These are phyloP conservation scores for Rhaphigaster nebulosa DNA, from an alignment of 2,888 invertebrate genomes.

Conservation along the genomic window DNA sequence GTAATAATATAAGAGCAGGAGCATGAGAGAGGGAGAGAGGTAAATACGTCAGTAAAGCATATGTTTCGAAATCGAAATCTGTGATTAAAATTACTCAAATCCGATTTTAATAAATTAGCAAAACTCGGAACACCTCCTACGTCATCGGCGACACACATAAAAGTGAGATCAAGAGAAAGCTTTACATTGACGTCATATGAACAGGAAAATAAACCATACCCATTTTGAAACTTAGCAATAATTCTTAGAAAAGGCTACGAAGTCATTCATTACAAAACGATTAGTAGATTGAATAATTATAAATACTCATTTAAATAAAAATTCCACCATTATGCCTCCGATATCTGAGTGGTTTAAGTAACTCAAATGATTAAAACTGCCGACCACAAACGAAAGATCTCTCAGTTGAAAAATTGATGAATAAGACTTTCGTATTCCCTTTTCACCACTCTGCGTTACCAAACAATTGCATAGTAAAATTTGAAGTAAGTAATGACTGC, in stretches of 20 bases:
- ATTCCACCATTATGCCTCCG: no score
- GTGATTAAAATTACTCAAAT: not conserved
- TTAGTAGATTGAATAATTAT: not conserved
- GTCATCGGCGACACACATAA: constrained; percentile 8
- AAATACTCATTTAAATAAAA: not conserved
- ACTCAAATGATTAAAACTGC: not conserved
- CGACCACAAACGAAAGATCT: no score
- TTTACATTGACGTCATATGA: constrained; percentile 16
- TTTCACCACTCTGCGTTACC: no score
- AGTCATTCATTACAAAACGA: not conserved
- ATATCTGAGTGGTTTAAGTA: not conserved
- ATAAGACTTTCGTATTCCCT: no score
- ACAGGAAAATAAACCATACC: not conserved
- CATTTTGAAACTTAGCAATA: constrained; percentile 34
- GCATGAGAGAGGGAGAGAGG: not conserved
- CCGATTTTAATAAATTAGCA: not conserved
- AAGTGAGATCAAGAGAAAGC: constrained; percentile 27
- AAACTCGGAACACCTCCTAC: not conserved
- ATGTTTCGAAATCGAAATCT: not conserved
- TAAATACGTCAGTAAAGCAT: not conserved
- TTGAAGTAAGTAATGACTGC: no score
- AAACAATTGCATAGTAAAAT: no score
- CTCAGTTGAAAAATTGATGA: no score
- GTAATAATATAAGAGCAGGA: not conserved
- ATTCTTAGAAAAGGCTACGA: not conserved